Evolutionary conservation across 2,797 vertebrate species (phyloP).

Genomic region (Chaetophractus vellerosus): DNA sequence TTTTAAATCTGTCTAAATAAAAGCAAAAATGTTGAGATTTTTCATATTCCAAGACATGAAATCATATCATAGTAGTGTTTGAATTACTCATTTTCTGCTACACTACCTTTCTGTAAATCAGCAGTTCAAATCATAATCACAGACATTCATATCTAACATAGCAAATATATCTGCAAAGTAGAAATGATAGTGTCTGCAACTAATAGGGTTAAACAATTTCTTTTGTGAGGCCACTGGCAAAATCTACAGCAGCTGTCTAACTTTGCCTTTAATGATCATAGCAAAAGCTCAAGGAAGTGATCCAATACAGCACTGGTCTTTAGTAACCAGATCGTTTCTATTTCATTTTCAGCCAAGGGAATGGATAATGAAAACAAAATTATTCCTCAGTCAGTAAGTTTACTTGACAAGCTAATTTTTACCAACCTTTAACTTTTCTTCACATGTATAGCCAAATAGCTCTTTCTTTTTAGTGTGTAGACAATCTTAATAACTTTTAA

Average conservation of each 20-base stretch:
- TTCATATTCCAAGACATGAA: conserved; percentile 48
- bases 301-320: conserved; percentile 73
- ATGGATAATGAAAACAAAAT: conserved; percentile 82
- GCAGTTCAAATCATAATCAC: conserved; percentile 53
- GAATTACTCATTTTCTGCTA: conserved; percentile 49
- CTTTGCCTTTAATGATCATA: conserved; percentile 68
- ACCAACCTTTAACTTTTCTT: conserved; percentile 75
- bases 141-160: conserved; percentile 58
- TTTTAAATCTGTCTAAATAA: conserved; percentile 12
- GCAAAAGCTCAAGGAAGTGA: conserved; percentile 82
- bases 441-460: background rate
- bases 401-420: conserved; percentile 81
- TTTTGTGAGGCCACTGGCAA: conserved; percentile 73
- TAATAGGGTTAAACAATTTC: conserved; percentile 75
- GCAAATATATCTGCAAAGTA: conserved; percentile 65
- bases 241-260: conserved; percentile 73
- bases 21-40: conserved; percentile 45
- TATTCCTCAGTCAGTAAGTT: conserved; percentile 71
- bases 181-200: conserved; percentile 67
- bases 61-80: background rate
- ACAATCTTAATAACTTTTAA: conserved; percentile 69
- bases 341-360: conserved; percentile 81
- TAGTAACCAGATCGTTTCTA: conserved; percentile 79
- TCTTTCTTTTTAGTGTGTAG: conserved; percentile 29
- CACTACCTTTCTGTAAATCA: conserved; percentile 50